Percentiles rank a stretch among this genome's conserved stretches.
Conservation (phyloP, 2,888 invertebrate genomes). For the Corythucha ciliata region DNA sequence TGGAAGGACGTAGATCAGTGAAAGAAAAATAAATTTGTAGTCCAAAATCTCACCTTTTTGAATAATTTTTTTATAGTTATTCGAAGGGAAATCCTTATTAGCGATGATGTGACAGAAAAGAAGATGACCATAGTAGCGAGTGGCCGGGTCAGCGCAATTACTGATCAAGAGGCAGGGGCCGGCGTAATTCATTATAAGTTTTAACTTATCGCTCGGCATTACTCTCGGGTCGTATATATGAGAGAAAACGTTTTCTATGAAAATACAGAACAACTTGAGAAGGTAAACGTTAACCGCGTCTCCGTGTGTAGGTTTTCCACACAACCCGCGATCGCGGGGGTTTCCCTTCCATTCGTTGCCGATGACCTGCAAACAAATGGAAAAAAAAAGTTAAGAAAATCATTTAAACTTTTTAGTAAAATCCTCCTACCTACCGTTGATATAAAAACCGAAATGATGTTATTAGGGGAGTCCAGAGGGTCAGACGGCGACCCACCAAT, state of each 20-base stretch:
- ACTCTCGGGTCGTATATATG: slow-evolving; percentile 95
- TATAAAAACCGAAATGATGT: slow-evolving; percentile 89
- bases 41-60: slow-evolving; percentile 65
- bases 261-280: slow-evolving; percentile 85
- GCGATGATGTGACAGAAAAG: slow-evolving; percentile 94
- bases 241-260: slow-evolving; percentile 90
- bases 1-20: slow-evolving; percentile 24
- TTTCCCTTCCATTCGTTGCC: slow-evolving; percentile 79
- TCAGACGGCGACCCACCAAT: slow-evolving; percentile 75
- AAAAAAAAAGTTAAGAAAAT: background rate
- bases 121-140: slow-evolving; percentile 93
- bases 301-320: slow-evolving; percentile 71
- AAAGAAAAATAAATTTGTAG: background rate
- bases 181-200: slow-evolving; percentile 94
- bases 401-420: no score
- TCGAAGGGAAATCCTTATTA: slow-evolving; percentile 72
- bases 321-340: no score
- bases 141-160: slow-evolving; percentile 93
- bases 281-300: slow-evolving; percentile 90
- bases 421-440: slow-evolving; percentile 52
- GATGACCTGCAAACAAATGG: background rate
- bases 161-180: slow-evolving; percentile 95
- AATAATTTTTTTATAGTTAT: slow-evolving; percentile 79
- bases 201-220: slow-evolving; percentile 81
- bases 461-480: slow-evolving; percentile 72